Percentiles rank a stretch among this genome's conserved stretches.
These are phyloP conservation scores for Hylaea fasciaria DNA, from an alignment of 2,888 invertebrate species.

Conservation along the genomic window DNA sequence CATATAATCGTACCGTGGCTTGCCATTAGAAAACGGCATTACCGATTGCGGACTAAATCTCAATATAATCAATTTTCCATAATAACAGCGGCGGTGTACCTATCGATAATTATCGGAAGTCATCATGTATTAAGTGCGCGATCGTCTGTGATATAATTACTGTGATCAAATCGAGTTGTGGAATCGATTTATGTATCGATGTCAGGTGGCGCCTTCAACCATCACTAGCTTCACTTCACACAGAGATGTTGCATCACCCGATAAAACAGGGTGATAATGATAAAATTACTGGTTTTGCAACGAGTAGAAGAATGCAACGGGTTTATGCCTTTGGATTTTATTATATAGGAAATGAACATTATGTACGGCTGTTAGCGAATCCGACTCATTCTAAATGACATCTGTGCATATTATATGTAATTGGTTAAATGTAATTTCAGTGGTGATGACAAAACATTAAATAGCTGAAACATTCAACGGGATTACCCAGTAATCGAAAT, in stretches of 20 bases:
- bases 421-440: constrained; percentile 4
- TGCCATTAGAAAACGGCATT: constrained; percentile 53
- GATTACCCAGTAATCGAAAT: background rate
- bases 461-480: background rate
- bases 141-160: constrained; percentile 65
- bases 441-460: background rate
- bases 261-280: constrained; percentile 56
- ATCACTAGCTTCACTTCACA: constrained; percentile 36
- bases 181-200: constrained; percentile 76
- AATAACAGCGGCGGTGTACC: constrained; percentile 60
- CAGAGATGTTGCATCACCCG: constrained; percentile 12
- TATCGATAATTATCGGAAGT: constrained; percentile 71
- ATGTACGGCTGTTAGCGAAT: constrained; percentile 24
- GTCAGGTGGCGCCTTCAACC: constrained; percentile 61
- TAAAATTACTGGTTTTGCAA: constrained; percentile 59
- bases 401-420: background rate
- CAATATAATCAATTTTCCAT: constrained; percentile 66
- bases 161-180: constrained; percentile 69
- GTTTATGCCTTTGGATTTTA: constrained; percentile 37
- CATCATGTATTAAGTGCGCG: constrained; percentile 64
- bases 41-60: constrained; percentile 55
- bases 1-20: constrained; percentile 47
- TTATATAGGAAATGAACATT: constrained; percentile 45
- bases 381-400: constrained; percentile 18
- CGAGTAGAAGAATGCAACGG: constrained; percentile 41